Evolutionary conservation across 2,113 vertebrate genomes (phyloP).

Genomic region (Lampris megalopsis): DNA sequence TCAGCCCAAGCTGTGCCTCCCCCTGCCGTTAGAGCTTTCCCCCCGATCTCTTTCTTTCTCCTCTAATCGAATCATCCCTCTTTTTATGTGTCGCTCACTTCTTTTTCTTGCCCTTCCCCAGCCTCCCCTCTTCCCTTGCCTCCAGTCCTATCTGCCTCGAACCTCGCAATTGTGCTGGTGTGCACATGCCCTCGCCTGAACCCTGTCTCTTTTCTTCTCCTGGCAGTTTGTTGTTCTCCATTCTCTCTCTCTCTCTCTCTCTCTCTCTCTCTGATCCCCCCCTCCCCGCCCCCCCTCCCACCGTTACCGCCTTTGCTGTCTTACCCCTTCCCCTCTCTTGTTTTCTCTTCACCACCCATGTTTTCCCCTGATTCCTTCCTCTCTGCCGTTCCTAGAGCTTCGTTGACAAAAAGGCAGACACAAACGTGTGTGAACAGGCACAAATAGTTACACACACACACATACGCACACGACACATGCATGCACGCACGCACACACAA

Average conservation of each 20-base stretch:
- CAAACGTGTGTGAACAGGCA: neutral
- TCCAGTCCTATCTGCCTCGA: neutral
- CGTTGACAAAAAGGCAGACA: slow-evolving; percentile 31
- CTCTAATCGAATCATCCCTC: slow-evolving; percentile 36
- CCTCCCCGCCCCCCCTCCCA: neutral
- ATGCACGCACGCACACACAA: neutral
- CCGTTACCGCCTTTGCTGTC: slow-evolving; percentile 37
- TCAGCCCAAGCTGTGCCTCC: slow-evolving; percentile 53
- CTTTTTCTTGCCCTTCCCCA: slow-evolving; percentile 4
- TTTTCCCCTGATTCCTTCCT: slow-evolving; percentile 47
- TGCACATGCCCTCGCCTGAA: slow-evolving; percentile 39
- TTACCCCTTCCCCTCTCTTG: slow-evolving; percentile 39
- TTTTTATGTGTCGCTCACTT: slow-evolving; percentile 38
- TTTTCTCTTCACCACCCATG: slow-evolving; percentile 48
- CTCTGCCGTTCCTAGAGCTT: slow-evolving; percentile 44
- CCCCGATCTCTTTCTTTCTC: slow-evolving; percentile 58
- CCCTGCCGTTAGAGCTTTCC: slow-evolving; percentile 34
- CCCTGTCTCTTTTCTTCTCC: slow-evolving; percentile 30
- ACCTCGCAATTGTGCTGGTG: slow-evolving; percentile 15
- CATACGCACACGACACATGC: slow-evolving; percentile 19
- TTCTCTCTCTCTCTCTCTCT: slow-evolving; percentile 22
- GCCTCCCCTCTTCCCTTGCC: slow-evolving; percentile 8
- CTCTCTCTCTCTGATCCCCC: slow-evolving; percentile 47
- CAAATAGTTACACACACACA: neutral
- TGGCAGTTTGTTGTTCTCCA: slow-evolving; percentile 47